Base-by-base conservation (phyloP, 2,888 invertebrate genomes). In the Callinectes sapidus region DNA sequence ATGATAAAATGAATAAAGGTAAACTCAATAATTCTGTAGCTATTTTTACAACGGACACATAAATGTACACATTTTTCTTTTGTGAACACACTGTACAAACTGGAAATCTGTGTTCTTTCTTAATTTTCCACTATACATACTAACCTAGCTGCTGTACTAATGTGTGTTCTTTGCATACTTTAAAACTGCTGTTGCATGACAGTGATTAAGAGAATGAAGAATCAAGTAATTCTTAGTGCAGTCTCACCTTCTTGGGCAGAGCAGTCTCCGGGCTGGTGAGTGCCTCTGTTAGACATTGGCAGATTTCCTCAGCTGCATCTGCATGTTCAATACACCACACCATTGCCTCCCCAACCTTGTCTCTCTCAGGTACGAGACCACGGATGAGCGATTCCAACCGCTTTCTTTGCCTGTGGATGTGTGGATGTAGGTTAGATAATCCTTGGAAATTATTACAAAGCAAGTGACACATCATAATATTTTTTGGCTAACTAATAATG, bases 321-420 rank as follows among this genome's bases (percentile, higher is more conserved):
- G 99, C 98, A 96, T 99, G 99, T 95, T 99, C 99, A 94, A 99
- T 98, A 96, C 99, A 99, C 97, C 99, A 99, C 90, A 99, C 98
- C 99, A 99, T 99, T 28, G 98, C 98, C 95, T 99, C 99, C 13
- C 98, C 99, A 93, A 99, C 97, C 96, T 97, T 97, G 94, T 96
- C 96, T 92, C 98, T 97, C 95, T 98, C 97, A 0, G 98, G 98
- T 0, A 97, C 97, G 95, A 99, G 96, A 94, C 97, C 97, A 32
- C 99, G 97, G 95, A 99, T 97, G 95, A 99, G 96, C 96, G 98
- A 98, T 96, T 99, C 99, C 66, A 99, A 96, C 0, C 98, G 97
- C 95, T 99, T 98, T 95, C 99, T 97, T 96, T 99, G 99, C 94
- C 98, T 98, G 95, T 54, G 35, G 85, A 54, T n/a, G 14, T 87